phyloP scores from a whole-genome alignment of 2,113 vertebrate genomes.

The Oxyruncus cristatus region DNA sequence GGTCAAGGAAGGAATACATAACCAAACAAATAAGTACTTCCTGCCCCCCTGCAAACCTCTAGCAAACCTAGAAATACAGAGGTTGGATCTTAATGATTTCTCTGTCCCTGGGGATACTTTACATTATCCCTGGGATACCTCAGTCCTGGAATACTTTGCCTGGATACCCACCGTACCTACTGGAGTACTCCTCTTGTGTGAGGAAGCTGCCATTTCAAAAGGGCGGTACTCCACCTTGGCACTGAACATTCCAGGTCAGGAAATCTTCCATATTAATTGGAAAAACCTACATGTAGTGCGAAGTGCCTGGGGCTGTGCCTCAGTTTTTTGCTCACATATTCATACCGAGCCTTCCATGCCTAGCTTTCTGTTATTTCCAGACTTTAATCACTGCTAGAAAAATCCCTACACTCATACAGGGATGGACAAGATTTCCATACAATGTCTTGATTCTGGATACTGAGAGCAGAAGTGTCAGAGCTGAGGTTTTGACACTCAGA shows the following conservation, averaged over 20 bases:
- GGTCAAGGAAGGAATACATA: not conserved
- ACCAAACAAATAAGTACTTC: not conserved
- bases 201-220: not conserved
- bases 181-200: not conserved
- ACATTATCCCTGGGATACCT: not conserved
- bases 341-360: not conserved
- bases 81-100: not conserved
- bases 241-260: not conserved
- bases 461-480: not conserved
- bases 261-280: not conserved
- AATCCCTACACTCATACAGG: not conserved
- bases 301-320: not conserved
- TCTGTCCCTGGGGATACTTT: not conserved
- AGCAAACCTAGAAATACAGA: not conserved
- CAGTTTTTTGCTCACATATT: not conserved
- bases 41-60: not conserved
- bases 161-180: not conserved
- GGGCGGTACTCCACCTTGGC: not conserved
- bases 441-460: not conserved
- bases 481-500: not conserved
- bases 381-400: not conserved
- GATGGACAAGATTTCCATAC: not conserved
- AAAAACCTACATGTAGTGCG: not conserved
- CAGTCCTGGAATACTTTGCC: not conserved
- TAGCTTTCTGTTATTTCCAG: not conserved